These are phyloP conservation scores for Cynocephalus volans DNA, from an alignment of 2,113 vertebrate genomes.

Conservation along the genomic window DNA sequence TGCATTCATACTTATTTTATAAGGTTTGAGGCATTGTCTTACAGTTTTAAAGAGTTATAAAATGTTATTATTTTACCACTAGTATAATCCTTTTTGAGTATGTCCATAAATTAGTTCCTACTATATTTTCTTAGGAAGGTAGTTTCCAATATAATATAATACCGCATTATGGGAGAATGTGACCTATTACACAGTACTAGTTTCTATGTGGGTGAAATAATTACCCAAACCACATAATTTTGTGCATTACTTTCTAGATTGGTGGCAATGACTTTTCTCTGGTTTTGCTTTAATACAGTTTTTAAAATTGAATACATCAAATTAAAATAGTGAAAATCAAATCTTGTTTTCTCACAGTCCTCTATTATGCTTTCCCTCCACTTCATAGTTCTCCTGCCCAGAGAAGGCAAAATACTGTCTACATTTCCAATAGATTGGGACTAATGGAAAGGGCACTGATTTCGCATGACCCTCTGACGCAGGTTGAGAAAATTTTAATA, in stretches of 20 bases:
- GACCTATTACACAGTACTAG: background rate
- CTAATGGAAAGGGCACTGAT: background rate
- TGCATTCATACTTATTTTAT: background rate
- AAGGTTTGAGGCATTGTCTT: background rate
- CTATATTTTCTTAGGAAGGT: slow-evolving; percentile 24
- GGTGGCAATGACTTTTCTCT: background rate
- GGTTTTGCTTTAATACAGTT: background rate
- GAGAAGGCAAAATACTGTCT: background rate
- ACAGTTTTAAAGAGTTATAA: background rate
- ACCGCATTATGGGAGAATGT: background rate
- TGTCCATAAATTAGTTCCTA: background rate
- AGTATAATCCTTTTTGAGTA: background rate
- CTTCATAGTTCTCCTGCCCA: background rate
- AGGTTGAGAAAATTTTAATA: background rate
- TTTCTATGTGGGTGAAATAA: background rate
- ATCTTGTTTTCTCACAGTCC: background rate
- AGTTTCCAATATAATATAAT: background rate
- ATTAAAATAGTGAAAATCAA: background rate
- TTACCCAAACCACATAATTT: background rate
- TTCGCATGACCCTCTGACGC: background rate
- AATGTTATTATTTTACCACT: background rate
- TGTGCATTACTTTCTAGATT: background rate
- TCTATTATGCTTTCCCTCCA: background rate
- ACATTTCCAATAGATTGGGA: background rate
- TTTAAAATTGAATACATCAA: background rate